phyloP scores from a whole-genome alignment of 2,113 vertebrate species.

The Hystrix cristata region DNA sequence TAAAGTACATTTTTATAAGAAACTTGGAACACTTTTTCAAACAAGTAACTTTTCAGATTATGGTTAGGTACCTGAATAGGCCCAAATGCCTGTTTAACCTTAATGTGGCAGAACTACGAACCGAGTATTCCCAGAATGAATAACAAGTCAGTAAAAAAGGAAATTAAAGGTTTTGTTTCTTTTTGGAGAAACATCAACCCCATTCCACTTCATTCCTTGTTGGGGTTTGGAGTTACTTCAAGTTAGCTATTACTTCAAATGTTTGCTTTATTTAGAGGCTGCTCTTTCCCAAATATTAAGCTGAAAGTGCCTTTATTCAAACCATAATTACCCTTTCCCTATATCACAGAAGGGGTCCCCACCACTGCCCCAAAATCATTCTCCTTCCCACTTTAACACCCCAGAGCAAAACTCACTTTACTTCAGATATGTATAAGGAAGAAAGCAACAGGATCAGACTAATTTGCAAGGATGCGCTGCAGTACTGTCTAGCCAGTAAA shows the following conservation, averaged over 20 bases:
- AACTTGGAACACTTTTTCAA: conserved; percentile 48
- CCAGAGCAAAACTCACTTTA: not conserved
- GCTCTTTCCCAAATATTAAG: conserved; percentile 4
- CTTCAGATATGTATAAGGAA: not conserved
- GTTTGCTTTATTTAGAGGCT: not conserved
- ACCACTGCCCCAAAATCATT: not conserved
- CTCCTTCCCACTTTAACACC: not conserved
- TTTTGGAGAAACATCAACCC: not conserved
- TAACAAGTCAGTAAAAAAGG: not conserved
- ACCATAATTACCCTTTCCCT: conserved; percentile 8
- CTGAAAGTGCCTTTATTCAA: conserved; percentile 15
- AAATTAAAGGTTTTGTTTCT: not conserved
- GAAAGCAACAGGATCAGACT: not conserved
- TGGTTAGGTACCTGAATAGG: conserved; percentile 23
- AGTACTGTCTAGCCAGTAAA: not conserved
- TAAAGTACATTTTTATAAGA: conserved; percentile 13
- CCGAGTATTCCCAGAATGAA: not conserved
- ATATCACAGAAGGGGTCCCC: not conserved
- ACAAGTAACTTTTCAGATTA: conserved; percentile 51
- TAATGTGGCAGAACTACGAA: conserved; percentile 16
- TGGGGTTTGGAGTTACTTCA: conserved; percentile 49
- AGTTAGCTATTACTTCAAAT: conserved; percentile 36
- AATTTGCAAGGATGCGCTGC: not conserved
- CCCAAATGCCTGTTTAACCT: not conserved
- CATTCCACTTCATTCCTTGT: not conserved